Conservation (phyloP, 2,113 vertebrate species). For the Lasiurus borealis region DNA sequence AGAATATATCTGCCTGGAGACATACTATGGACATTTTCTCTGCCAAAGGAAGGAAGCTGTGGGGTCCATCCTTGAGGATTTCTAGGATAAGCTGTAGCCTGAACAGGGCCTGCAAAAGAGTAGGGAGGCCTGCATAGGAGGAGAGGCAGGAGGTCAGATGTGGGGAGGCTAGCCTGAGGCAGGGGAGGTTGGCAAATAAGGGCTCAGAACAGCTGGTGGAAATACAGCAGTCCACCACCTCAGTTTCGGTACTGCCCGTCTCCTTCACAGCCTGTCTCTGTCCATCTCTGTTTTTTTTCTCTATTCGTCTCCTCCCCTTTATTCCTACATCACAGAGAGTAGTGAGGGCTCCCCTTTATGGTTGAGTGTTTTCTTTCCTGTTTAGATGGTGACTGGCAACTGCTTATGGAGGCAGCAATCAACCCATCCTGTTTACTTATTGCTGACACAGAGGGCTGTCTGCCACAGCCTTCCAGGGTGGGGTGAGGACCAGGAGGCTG, state of each 20-base stretch:
- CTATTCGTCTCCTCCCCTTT: neutral
- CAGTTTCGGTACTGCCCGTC: neutral
- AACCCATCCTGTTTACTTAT: constrained; percentile 73
- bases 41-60: neutral
- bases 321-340: neutral
- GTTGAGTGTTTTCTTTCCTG: constrained; percentile 64
- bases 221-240: neutral
- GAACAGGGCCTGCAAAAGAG: neutral
- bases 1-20: constrained; percentile 1
- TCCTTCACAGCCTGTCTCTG: neutral
- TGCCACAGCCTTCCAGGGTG: neutral
- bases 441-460: constrained; percentile 31
- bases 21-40: neutral
- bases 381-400: constrained; percentile 69
- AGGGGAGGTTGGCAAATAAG: neutral
- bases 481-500: neutral
- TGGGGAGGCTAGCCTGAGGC: neutral
- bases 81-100: neutral
- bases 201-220: neutral
- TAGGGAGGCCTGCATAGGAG: neutral
- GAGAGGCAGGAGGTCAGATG: neutral
- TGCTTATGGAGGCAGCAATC: constrained; percentile 41
- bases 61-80: neutral
- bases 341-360: too few species aligned
- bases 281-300: neutral